Evolutionary conservation across 2,797 vertebrate genomes (phyloP), one percentile per base, ranked within the genome.

Genomic region (Bradypus variegatus): DNA sequence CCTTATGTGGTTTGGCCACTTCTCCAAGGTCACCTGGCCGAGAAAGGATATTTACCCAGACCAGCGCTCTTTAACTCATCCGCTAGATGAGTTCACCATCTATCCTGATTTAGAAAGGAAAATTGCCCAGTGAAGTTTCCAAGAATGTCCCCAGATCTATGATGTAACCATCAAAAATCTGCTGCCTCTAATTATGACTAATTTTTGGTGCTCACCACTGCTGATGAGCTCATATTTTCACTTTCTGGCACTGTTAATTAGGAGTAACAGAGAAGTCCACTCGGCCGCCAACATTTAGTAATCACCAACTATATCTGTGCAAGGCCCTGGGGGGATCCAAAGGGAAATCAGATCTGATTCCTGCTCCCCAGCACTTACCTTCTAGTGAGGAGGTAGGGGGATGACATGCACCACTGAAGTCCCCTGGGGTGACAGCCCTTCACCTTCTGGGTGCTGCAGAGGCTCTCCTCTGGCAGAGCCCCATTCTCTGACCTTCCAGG

Each of bases 61-160:
- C 45, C 41, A 72, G 16, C 13, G 62, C 8, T 25, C 29, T 45
- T 88, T 12, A 73, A 65, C 13, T 10, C n/a, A 33, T 13, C 82
- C 53, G 8, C 45, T 11, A 60, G 48, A 89, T 88, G 72, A 92
- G 45, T 33, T 94, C 95, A 58, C 78, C 92, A n/a, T 58, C 76
- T 81, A 94, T 81, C 95, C 84, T 94, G 88, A 79, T 93, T 96
- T 95, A 85, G 90, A 95, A 69, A 86, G 81, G 73, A 96, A 96
- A 96, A 95, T 87, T 69, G 91, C 69, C 86, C 53, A 88, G 92
- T 94, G 92, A 91, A 64, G 80, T 93, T 93, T 95, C 96, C 94
- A 95, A 95, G 95, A 94, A 83, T 12, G 2, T 90, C 53, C 88
- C 89, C 88, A 95, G 89, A 73, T 83, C 73, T 85, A 77, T 65